Evolutionary conservation across 2,113 vertebrate species (phyloP), one percentile per base, ranked within the genome.

Genomic region (Cochlearius cochlearius): DNA sequence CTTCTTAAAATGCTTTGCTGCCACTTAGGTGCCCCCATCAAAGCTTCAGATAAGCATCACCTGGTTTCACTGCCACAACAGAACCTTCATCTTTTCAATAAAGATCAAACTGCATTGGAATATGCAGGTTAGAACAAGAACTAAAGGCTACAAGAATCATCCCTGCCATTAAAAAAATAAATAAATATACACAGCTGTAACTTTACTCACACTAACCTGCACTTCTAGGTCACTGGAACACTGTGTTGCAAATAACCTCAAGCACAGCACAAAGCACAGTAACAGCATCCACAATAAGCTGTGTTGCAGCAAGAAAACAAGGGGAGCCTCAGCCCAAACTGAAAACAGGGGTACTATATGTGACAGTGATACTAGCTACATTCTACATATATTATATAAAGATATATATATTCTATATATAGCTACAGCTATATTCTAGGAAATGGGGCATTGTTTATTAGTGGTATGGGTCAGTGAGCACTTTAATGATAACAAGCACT

Each of bases 181-280:
- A 60, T 38, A 75, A 78, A 80, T 41, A 63, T 56, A 74, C 39
- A 45, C 38, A 86, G 80, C 71, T 73, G 74, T 85, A 92, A 81
- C 81, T 96, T 90, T 73, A 95, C 81, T 95, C 83, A 90, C 90
- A 93, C 87, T 66, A 92, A 93, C 85, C 77, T 92, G 90, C 93
- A 92, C 81, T 96, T 96, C 94, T 95, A 95, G 92, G 93, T 96
- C 95, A 96, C 82, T 90, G 78, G 94, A 92, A 76, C 74, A 21
- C 17, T 64, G 77, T 9, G 86, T 58, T 41, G 22, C 75, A 68
- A 85, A 85, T 66, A 93, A 95, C 45, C 71, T 93, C 92, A 36
- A 91, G 83, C 68, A 76, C 47, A 84, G 68, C 64, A 92, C 64
- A 66, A 53, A 68, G 36, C 4, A 1, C 36, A 69, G 72, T 10